phyloP scores from a whole-genome alignment of 64 coral and sea anemone genomes.

The Hydrozoanthus tunicans region DNA sequence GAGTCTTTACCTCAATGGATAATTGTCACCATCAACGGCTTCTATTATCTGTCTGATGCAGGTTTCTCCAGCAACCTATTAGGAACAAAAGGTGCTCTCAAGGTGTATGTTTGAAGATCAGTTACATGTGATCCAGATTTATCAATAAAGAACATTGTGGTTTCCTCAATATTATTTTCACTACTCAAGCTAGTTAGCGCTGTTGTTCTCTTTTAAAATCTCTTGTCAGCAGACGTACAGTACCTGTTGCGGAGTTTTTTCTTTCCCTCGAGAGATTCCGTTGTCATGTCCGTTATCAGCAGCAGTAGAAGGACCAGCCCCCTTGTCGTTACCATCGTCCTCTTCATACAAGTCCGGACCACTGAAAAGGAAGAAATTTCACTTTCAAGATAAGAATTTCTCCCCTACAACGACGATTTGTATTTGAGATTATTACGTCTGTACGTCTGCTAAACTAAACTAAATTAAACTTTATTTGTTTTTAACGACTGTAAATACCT shows the following conservation, averaged over 20 bases:
- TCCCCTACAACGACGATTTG: too few relatives aligned
- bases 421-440: too few relatives aligned
- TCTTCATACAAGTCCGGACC: constrained; percentile 90
- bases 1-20: constrained; percentile 80
- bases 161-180: too few relatives aligned
- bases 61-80: constrained; percentile 84
- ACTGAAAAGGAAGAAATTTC: constrained; percentile 27
- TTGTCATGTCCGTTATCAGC: constrained; percentile 40
- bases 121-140: too few relatives aligned
- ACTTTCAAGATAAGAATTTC: not conserved
- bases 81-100: not conserved
- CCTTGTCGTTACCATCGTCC: constrained; percentile 49
- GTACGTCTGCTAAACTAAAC: too few relatives aligned
- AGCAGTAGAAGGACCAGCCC: constrained; percentile 65
- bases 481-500: too few relatives aligned
- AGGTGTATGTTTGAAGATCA: not conserved
- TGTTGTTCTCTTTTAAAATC: too few relatives aligned
- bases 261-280: constrained; percentile 15
- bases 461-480: too few relatives aligned
- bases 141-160: too few relatives aligned
- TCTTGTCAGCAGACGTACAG: too few relatives aligned
- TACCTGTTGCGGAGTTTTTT: constrained; percentile 87
- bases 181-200: not conserved
- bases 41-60: constrained; percentile 85
- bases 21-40: constrained; percentile 84